These are phyloP conservation scores for Gasterosteus aculeatus DNA, from an alignment of 2,113 vertebrate genomes.

Conservation along the genomic window DNA sequence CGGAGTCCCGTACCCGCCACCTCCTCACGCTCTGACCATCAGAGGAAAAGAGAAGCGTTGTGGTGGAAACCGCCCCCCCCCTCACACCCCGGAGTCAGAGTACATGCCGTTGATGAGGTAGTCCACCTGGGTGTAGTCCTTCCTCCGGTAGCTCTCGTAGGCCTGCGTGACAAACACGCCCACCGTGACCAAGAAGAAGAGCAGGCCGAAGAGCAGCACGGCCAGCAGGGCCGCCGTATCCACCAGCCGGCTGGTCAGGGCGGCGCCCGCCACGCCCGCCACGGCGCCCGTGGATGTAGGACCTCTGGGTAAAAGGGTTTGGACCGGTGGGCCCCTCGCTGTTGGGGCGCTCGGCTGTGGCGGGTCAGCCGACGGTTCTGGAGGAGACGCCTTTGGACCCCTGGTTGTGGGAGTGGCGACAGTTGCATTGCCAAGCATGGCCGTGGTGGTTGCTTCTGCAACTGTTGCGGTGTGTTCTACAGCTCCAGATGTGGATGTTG, in stretches of 20 bases:
- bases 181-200: slow-evolving; percentile 86
- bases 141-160: slow-evolving; percentile 91
- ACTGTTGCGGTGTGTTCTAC: background rate
- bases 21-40: background rate
- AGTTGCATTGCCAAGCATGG: background rate
- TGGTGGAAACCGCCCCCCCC: background rate
- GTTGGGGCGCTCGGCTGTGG: background rate
- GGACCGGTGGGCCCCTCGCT: background rate
- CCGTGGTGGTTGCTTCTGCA: background rate
- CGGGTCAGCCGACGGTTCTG: background rate
- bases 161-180: slow-evolving; percentile 86
- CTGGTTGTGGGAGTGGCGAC: background rate
- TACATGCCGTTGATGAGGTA: slow-evolving; percentile 99
- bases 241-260: slow-evolving; percentile 76
- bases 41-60: slow-evolving; percentile 1
- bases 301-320: background rate
- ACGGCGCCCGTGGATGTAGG: slow-evolving; percentile 9
- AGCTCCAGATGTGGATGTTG: background rate
- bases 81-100: slow-evolving; percentile 89
- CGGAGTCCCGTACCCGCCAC: background rate
- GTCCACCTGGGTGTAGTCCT: slow-evolving; percentile 96
- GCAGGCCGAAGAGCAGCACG: slow-evolving; percentile 86
- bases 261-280: slow-evolving; percentile 63
- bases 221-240: slow-evolving; percentile 84
- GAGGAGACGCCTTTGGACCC: background rate